Percentiles rank a stretch among this genome's conserved stretches.
Evolutionary conservation across 2,797 vertebrate genomes (phyloP).

Genomic region (Brachymystax lenok): DNA sequence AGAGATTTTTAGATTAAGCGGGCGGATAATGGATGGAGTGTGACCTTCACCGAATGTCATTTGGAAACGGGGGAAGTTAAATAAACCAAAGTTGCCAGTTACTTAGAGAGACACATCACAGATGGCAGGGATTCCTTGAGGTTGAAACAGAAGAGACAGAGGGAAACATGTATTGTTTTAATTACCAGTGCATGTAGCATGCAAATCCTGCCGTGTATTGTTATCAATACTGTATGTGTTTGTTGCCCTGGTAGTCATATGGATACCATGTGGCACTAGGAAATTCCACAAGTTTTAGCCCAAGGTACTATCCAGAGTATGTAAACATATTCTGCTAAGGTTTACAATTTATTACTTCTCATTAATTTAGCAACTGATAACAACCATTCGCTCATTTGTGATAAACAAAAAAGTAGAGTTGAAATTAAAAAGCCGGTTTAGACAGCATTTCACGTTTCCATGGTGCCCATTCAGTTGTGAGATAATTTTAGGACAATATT

Average conservation of each 20-base stretch:
- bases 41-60: constrained; percentile 47
- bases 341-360: not conserved
- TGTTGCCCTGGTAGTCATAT: not conserved
- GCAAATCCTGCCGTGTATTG: not conserved
- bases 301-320: not conserved
- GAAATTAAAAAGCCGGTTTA: not conserved
- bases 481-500: not conserved
- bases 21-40: constrained; percentile 49
- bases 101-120: not conserved
- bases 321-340: not conserved
- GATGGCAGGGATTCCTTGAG: not conserved
- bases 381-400: not conserved
- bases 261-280: constrained; percentile 1
- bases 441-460: not conserved
- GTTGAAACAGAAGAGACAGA: not conserved
- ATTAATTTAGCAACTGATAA: not conserved
- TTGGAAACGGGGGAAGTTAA: constrained; percentile 33
- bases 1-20: constrained; percentile 64
- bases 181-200: constrained; percentile 11
- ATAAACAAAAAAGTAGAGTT: not conserved
- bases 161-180: not conserved
- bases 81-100: constrained; percentile 16
- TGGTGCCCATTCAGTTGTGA: not conserved
- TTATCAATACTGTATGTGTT: not conserved
- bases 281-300: not conserved